Conservation (phyloP, 1,140 invertebrate species). For the Drosophila takahashii region DNA sequence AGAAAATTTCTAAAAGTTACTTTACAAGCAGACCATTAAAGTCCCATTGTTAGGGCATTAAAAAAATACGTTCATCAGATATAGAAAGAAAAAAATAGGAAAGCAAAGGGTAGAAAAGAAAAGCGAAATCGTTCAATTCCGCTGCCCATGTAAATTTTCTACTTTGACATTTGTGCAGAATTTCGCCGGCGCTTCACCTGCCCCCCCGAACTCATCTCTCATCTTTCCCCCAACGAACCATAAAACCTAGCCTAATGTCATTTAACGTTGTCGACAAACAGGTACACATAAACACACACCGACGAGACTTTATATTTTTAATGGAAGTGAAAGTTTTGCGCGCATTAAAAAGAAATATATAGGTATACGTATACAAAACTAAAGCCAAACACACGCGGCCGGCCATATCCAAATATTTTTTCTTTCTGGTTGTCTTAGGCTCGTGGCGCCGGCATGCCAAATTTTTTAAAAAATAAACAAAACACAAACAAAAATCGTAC, state of each 20-base stretch:
- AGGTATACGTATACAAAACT: constrained; percentile 28
- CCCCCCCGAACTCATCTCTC: constrained; percentile 8
- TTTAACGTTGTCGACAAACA: constrained; percentile 69
- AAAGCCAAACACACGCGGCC: constrained; percentile 60
- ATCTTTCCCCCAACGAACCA: constrained; percentile 33
- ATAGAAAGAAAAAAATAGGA: constrained; percentile 5
- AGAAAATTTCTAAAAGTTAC: constrained; percentile 12
- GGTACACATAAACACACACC: constrained; percentile 38
- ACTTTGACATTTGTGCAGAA: constrained; percentile 76
- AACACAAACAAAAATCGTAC: constrained; percentile 25
- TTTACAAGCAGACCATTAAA: constrained; percentile 17
- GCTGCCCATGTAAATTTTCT: constrained; percentile 67
- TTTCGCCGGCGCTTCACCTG: constrained; percentile 51
- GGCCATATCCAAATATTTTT: constrained; percentile 41
- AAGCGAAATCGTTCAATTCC: constrained; percentile 69
- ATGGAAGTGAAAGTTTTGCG: constrained; percentile 81
- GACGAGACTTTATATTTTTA: constrained; percentile 64
- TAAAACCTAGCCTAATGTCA: constrained; percentile 80
- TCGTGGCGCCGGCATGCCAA: constrained; percentile 65
- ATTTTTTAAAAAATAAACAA: constrained; percentile 58
- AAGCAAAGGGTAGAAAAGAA: constrained; percentile 41
- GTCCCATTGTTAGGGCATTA: constrained; percentile 26
- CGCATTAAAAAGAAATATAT: constrained; percentile 52
- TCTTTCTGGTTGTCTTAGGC: constrained; percentile 39
- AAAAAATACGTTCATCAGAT: constrained; percentile 11